Percentiles rank a stretch among this genome's conserved stretches.
Evolutionary conservation across 2,113 vertebrate genomes (phyloP).

Genomic region (Anoura caudifer): DNA sequence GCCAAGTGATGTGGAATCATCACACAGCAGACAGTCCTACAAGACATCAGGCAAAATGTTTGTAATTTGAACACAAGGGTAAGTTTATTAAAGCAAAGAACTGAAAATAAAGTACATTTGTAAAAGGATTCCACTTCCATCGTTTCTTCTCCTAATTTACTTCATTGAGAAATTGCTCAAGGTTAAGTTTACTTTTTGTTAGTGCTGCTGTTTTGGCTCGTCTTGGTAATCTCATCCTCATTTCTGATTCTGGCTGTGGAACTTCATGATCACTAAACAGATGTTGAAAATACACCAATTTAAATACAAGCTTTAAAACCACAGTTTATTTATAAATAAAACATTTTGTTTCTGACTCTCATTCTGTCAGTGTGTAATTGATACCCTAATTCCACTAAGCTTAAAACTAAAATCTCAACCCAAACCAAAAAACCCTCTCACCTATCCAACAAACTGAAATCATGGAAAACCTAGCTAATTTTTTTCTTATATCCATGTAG

Average conservation of each 20-base stretch:
- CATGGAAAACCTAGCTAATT: neutral
- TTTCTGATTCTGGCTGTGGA: conserved; percentile 75
- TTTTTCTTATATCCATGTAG: neutral
- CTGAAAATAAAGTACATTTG: conserved; percentile 6
- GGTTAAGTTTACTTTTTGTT: conserved; percentile 91
- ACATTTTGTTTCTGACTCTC: conserved; percentile 29
- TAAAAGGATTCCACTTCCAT: neutral
- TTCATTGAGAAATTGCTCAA: conserved; percentile 83
- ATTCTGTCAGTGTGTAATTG: conserved; percentile 32
- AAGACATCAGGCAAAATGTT: neutral
- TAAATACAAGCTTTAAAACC: conserved; percentile 59
- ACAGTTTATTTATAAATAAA: conserved; percentile 61
- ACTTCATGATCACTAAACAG: conserved; percentile 84
- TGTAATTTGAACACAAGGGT: neutral
- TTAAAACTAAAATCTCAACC: conserved; percentile 40
- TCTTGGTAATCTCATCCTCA: conserved; percentile 83
- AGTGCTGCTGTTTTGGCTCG: conserved; percentile 89
- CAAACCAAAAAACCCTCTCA: neutral
- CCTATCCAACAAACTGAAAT: neutral
- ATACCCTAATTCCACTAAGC: neutral
- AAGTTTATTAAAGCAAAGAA: conserved; percentile 58
- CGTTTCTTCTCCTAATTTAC: conserved; percentile 42
- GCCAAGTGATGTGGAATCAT: neutral
- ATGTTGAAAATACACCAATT: conserved; percentile 54
- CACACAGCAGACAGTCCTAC: neutral